Evolutionary conservation across 2,888 invertebrate genomes (phyloP), one percentile per base, ranked within the genome.

Genomic region (Oxycera nigricornis): DNA sequence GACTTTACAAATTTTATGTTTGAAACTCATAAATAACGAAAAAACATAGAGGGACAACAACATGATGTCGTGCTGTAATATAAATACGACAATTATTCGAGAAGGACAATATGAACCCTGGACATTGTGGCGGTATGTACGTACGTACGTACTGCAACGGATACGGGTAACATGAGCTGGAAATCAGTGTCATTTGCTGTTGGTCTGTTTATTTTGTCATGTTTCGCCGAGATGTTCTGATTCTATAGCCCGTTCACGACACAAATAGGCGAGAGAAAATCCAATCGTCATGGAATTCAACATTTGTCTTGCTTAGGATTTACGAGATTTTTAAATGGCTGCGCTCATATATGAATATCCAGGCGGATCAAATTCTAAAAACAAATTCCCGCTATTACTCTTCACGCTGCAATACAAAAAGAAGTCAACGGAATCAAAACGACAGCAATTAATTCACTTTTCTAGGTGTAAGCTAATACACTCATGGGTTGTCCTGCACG

Each of bases 1-100:
- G 41, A 73, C 73, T 62, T 73, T 62, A 73, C 73, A 73, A 73
- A 73, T 73, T 73, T 73, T 73, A 61, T 50, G 52, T 73, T 73
- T 30, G 62, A 50, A 62, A 62, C 30, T 50, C 73, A 73, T 73
- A 73, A 73, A 73, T 73, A 68, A 68, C 30, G 68, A 50, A 50
- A n/a, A 39, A 28, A 46, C 68, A 17, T n/a, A 24, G 28, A 68
- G 22, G 35, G 61, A 62, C 61, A 62, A 59, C 59, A 59, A 62
- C 61, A 62, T 62, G 61, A 50, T 28, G 50, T 68, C 50, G 46
- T 68, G 68, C 50, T 17, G 68, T 68, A 50, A 46, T 68, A 50
- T 50, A 28, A 68, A 68, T 30, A 28, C 68, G 50, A 68, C 68
- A 68, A 68, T 68, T 68, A 68, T 50, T 68, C 20, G 68, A 62